Conservation (phyloP, 2,113 vertebrate species). For the Mormoops blainvillei region DNA sequence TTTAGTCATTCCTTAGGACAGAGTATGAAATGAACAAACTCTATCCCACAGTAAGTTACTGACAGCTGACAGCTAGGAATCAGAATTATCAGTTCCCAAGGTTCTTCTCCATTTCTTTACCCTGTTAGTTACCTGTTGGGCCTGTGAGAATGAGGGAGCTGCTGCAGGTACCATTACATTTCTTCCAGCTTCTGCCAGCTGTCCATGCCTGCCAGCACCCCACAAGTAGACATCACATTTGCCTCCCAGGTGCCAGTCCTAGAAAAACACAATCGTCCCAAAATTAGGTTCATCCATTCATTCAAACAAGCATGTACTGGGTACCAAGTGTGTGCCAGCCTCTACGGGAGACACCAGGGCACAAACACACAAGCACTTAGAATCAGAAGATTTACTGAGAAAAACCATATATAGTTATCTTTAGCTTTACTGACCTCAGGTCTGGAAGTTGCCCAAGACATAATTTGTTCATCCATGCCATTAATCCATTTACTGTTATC, state of each 20-base stretch:
- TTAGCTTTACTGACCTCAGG: slow-evolving; percentile 87
- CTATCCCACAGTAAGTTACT: not conserved
- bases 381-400: slow-evolving; percentile 19
- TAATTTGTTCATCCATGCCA: slow-evolving; percentile 96
- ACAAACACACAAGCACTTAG: not conserved
- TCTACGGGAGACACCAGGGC: not conserved
- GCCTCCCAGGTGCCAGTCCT: slow-evolving; percentile 98
- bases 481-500: slow-evolving; percentile 97
- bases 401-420: not conserved
- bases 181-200: slow-evolving; percentile 95
- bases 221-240: slow-evolving; percentile 95
- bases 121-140: slow-evolving; percentile 88
- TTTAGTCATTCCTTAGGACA: not conserved
- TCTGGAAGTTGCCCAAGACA: slow-evolving; percentile 96
- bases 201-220: slow-evolving; percentile 96
- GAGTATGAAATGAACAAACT: not conserved
- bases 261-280: slow-evolving; percentile 26
- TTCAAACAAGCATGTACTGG: not conserved
- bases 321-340: not conserved
- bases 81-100: not conserved
- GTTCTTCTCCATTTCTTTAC: not conserved
- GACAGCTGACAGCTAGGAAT: not conserved
- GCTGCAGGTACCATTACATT: slow-evolving; percentile 93
- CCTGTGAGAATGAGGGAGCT: slow-evolving; percentile 94
- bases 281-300: not conserved